Conservation (phyloP, 2,888 invertebrate species). For the Nymphalis urticae region DNA sequence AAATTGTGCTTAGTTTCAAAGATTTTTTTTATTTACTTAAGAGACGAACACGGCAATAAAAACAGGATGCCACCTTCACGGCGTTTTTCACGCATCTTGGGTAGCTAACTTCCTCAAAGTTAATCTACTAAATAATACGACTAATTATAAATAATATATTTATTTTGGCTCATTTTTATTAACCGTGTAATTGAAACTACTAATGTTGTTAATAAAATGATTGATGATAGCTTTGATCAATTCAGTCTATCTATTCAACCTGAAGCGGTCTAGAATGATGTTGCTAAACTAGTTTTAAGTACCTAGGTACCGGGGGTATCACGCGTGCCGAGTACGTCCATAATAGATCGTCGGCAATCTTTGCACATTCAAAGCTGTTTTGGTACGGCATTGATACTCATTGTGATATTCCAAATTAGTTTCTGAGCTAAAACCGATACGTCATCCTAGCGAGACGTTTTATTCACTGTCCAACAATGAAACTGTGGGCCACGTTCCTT, state of each 20-base stretch:
- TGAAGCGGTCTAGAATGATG: constrained; percentile 24
- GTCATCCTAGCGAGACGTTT: constrained; percentile 78
- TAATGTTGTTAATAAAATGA: constrained; percentile 15
- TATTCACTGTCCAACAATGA: constrained; percentile 73
- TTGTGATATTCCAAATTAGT: constrained; percentile 81
- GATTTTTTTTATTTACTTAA: constrained; percentile 64
- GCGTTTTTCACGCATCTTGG: constrained; percentile 68
- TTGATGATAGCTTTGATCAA: constrained; percentile 3
- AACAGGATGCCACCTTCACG: constrained; percentile 77
- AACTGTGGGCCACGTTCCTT: constrained; percentile 72
- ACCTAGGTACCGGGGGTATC: constrained; percentile 34
- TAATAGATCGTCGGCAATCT: constrained; percentile 62
- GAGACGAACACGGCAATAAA: constrained; percentile 59
- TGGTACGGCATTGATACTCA: constrained; percentile 75
- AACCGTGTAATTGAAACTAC: constrained; percentile 9
- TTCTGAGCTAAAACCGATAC: constrained; percentile 72
- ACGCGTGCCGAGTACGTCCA: constrained; percentile 65
- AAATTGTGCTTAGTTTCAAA: constrained; percentile 61
- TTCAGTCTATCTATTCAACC: constrained; percentile 2
- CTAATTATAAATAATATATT: constrained; percentile 39
- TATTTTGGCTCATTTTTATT: constrained; percentile 4
- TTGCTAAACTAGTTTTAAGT: constrained; percentile 24
- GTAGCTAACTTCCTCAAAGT: constrained; percentile 63
- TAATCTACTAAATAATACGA: constrained; percentile 44
- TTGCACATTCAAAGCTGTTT: constrained; percentile 73